A percentile compares a stretch with the other conserved stretches of the same genome.
These are phyloP conservation scores for Eptatretus atami DNA, from an alignment of 2,797 vertebrate genomes.

Conservation along the genomic window DNA sequence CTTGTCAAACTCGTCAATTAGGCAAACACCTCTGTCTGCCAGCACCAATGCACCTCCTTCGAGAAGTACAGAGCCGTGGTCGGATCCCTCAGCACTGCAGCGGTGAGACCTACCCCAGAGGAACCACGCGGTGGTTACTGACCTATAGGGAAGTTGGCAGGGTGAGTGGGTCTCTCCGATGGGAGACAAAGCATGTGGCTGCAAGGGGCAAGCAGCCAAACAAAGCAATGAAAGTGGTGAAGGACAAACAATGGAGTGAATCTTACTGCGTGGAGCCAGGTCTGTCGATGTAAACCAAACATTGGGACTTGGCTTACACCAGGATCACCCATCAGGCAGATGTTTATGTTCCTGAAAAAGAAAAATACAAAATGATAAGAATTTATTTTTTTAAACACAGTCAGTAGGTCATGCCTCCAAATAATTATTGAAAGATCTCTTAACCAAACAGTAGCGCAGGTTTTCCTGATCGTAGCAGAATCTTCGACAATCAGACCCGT, in stretches of 20 bases:
- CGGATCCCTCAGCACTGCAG: slow-evolving; percentile 48
- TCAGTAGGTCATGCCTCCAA: no score
- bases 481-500: no score
- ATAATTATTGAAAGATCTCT: no score
- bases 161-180: not conserved
- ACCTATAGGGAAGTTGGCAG: slow-evolving; percentile 17
- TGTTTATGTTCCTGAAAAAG: slow-evolving; percentile 42
- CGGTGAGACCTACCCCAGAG: slow-evolving; percentile 53
- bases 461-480: no score
- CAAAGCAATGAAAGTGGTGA: no score
- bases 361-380: not conserved
- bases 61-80: slow-evolving; percentile 39
- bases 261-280: slow-evolving; percentile 57
- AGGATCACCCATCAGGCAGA: slow-evolving; percentile 74
- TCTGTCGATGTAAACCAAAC: slow-evolving; percentile 69
- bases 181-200: not conserved
- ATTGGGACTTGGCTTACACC: slow-evolving; percentile 76
- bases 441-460: no score
- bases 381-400: no score
- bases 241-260: no score
- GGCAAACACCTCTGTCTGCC: slow-evolving; percentile 53
- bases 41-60: slow-evolving; percentile 57
- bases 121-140: slow-evolving; percentile 77
- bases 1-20: slow-evolving; percentile 82
- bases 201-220: no score